These are phyloP conservation scores for Siderastrea siderea DNA, from an alignment of 92 coral and sea anemone genomes.

Conservation along the genomic window DNA sequence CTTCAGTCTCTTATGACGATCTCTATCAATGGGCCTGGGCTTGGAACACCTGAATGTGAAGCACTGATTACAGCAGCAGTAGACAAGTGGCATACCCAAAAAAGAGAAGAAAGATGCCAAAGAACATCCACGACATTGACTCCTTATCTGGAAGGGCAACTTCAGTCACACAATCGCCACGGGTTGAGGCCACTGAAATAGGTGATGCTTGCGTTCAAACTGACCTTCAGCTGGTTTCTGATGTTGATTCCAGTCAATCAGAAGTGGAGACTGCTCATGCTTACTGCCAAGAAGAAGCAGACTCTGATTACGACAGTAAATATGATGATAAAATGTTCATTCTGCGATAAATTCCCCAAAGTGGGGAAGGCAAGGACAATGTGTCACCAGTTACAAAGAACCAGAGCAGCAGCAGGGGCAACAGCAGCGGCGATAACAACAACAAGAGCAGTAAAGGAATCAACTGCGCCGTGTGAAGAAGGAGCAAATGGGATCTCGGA, in stretches of 20 bases:
- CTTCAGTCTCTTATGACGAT: slow-evolving; percentile 59
- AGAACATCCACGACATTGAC: neutral
- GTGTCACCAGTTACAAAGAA: neutral
- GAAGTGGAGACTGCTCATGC: slow-evolving; percentile 50
- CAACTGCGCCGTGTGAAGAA: too few species aligned
- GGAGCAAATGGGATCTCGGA: too few species aligned
- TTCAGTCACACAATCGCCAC: slow-evolving; percentile 26
- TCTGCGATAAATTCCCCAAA: slow-evolving; percentile 2
- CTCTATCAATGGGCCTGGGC: slow-evolving; percentile 48
- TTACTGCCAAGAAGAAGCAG: slow-evolving; percentile 45
- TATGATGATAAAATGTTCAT: slow-evolving; percentile 12
- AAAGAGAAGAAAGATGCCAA: slow-evolving; percentile 53
- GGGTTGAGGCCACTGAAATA: slow-evolving; percentile 16
- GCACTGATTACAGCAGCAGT: slow-evolving; percentile 52
- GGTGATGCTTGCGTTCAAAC: slow-evolving; percentile 54
- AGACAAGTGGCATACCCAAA: slow-evolving; percentile 45
- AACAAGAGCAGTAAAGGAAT: neutral
- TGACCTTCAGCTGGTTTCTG: slow-evolving; percentile 32
- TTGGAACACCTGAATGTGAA: slow-evolving; percentile 54
- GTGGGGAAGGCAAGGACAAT: slow-evolving; percentile 25
- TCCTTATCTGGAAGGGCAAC: neutral
- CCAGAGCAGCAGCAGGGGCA: too few species aligned
- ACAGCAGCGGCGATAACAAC: neutral
- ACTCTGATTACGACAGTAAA: slow-evolving; percentile 44
- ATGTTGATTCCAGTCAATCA: neutral